These are phyloP conservation scores for Drosophila tripunctata DNA, from an alignment of 2,888 invertebrate genomes.

Conservation along the genomic window DNA sequence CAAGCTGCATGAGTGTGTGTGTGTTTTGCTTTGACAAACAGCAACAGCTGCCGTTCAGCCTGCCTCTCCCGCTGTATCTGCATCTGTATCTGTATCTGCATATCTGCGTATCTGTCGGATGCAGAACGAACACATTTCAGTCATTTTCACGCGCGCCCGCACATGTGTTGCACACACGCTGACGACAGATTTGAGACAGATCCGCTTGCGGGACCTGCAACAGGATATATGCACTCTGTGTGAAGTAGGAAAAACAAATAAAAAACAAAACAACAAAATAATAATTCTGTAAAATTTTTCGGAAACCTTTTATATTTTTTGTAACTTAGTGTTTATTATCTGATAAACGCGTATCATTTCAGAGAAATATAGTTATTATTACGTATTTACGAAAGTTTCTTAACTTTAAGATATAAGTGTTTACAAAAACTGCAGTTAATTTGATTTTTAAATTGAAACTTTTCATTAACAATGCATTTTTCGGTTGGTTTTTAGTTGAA, in stretches of 20 bases:
- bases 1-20: neutral
- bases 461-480: too few species aligned
- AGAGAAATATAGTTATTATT: too few species aligned
- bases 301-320: neutral
- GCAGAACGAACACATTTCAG: conserved; percentile 27
- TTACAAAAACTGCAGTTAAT: too few species aligned
- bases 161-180: conserved; percentile 67
- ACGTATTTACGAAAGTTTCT: too few species aligned
- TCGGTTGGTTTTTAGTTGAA: too few species aligned
- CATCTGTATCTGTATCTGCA: conserved; percentile 16
- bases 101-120: conserved; percentile 34
- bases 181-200: conserved; percentile 40
- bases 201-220: conserved; percentile 17
- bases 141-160: conserved; percentile 64
- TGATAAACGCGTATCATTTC: too few species aligned
- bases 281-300: neutral
- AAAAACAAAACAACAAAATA: neutral
- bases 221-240: conserved; percentile 23
- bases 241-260: neutral
- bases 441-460: too few species aligned
- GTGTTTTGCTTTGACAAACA: conserved; percentile 32
- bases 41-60: conserved; percentile 31
- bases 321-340: neutral
- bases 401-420: too few species aligned
- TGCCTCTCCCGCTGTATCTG: neutral